Evolutionary conservation across 2,113 vertebrate species (phyloP).

Genomic region (Phycodurus eques): DNA sequence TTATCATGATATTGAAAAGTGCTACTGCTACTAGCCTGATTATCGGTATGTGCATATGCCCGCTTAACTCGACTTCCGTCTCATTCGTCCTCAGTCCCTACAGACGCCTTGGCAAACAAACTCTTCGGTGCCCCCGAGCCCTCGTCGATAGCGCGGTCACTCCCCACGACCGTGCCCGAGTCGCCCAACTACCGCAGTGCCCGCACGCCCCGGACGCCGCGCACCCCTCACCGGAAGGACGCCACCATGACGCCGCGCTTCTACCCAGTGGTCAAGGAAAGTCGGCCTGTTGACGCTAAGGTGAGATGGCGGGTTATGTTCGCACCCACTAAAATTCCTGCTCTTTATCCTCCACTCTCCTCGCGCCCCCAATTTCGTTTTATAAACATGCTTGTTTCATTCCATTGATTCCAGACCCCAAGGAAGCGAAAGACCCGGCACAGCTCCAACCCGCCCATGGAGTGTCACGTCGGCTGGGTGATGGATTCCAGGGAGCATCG

Average conservation of each 20-base stretch:
- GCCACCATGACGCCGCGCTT: conserved; percentile 89
- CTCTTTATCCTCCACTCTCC: no score
- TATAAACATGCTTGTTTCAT: background rate
- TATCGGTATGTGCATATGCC: no score
- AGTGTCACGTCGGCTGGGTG: conserved; percentile 98
- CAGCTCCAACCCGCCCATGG: conserved; percentile 96
- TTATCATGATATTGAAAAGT: background rate
- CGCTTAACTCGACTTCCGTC: background rate
- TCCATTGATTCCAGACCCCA: conserved; percentile 78
- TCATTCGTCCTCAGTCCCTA: conserved; percentile 78
- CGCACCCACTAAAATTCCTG: background rate
- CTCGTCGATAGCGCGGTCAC: conserved; percentile 87
- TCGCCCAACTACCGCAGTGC: conserved; percentile 91
- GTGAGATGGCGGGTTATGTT: conserved; percentile 52
- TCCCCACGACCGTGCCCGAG: conserved; percentile 95
- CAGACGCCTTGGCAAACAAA: conserved; percentile 95
- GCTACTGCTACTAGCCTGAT: background rate
- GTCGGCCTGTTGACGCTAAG: conserved; percentile 93
- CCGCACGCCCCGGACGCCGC: conserved; percentile 91
- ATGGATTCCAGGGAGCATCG: conserved; percentile 98
- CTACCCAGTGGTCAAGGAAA: conserved; percentile 97
- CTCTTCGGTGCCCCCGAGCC: conserved; percentile 93
- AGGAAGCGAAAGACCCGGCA: conserved; percentile 97
- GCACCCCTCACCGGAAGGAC: conserved; percentile 93
- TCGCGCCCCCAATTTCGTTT: background rate